Conservation (phyloP, 1,140 invertebrate genomes). For the Rhagoletis pomonella region DNA sequence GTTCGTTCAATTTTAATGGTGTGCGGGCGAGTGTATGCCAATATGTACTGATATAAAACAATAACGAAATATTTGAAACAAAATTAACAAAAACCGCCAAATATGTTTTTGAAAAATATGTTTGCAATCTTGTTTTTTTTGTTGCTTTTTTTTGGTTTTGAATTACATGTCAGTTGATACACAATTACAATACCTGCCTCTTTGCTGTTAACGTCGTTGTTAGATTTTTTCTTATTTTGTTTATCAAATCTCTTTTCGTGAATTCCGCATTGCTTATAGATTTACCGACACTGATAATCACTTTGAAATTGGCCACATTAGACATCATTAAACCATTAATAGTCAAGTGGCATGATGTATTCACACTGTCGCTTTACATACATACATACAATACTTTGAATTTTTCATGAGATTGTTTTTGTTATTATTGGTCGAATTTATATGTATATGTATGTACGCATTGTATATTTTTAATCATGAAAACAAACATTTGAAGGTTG, state of each 20-base stretch:
- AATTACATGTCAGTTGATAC: neutral
- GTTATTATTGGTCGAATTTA: too few species aligned
- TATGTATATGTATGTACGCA: neutral
- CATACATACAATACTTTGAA: too few species aligned
- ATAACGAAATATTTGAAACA: neutral
- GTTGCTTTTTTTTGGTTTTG: too few species aligned
- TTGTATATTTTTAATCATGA: neutral
- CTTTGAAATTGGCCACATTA: constrained; percentile 21
- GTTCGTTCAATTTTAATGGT: neutral
- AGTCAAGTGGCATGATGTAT: constrained; percentile 14
- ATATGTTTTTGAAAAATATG: too few species aligned
- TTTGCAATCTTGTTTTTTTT: too few species aligned
- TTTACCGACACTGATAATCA: constrained; percentile 28
- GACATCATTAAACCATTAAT: constrained; percentile 17
- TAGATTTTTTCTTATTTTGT: neutral
- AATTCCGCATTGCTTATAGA: neutral
- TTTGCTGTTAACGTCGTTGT: neutral
- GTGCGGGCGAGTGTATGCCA: neutral
- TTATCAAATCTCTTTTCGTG: neutral
- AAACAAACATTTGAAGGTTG: neutral
- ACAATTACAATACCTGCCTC: constrained; percentile 13
- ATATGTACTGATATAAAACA: neutral
- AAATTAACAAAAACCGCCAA: neutral
- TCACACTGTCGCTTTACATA: neutral
- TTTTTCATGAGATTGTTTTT: too few species aligned